A percentile compares a stretch with the other conserved stretches of the same genome.
Evolutionary conservation across 2,113 vertebrate species (phyloP).

Genomic region (Solea senegalensis): DNA sequence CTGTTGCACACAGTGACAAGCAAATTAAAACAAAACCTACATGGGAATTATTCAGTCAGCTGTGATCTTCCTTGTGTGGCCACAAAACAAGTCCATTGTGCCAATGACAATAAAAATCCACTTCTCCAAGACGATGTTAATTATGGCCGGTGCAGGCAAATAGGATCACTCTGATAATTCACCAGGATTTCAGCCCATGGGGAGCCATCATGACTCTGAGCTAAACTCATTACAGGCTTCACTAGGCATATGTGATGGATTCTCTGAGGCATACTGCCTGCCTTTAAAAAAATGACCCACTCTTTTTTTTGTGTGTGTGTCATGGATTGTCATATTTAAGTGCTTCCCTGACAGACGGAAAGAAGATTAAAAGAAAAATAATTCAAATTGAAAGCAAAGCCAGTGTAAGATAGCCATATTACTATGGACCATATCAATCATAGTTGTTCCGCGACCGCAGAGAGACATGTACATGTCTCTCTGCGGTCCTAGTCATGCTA

Average conservation of each 20-base stretch:
- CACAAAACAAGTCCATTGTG: neutral
- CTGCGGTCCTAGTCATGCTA: too few species aligned
- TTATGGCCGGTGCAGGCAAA: too few species aligned
- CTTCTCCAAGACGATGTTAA: neutral
- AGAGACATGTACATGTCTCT: too few species aligned
- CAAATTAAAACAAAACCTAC: neutral
- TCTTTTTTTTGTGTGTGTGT: neutral
- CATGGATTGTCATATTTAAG: constrained; percentile 20
- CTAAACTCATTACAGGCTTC: constrained; percentile 53
- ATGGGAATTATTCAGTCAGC: neutral
- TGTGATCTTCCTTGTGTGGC: constrained; percentile 6
- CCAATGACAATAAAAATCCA: constrained; percentile 13
- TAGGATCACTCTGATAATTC: neutral
- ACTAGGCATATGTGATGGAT: constrained; percentile 19
- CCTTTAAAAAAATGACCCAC: constrained; percentile 9
- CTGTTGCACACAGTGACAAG: neutral
- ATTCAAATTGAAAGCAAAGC: too few species aligned
- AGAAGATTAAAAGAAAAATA: too few species aligned
- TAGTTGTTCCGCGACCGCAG: too few species aligned
- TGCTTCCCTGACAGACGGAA: constrained; percentile 9
- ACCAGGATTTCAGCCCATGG: constrained; percentile 22
- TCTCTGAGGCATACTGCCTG: constrained; percentile 39
- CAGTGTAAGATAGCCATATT: too few species aligned
- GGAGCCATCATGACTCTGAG: constrained; percentile 18
- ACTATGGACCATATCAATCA: too few species aligned